Evolutionary conservation across 2,113 vertebrate species (phyloP), one percentile per base, ranked within the genome.

Genomic region (Sceloporus undulatus): DNA sequence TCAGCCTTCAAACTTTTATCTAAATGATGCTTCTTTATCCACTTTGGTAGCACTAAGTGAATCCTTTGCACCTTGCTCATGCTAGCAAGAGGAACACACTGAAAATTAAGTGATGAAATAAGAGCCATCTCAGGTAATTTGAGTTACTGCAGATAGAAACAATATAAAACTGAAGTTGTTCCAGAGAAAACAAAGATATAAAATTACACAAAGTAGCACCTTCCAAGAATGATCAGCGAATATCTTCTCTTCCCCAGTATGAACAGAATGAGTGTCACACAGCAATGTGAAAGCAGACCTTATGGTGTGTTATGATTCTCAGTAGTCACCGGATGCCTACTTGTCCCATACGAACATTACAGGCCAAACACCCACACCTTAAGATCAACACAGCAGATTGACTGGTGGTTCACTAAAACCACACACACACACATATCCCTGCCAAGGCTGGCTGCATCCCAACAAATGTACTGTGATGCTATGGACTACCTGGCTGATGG

Each of bases 51-150:
- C 66, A 79, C n/a, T n/a, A 56, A 84, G 79, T 62, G 66, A 85
- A 79, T 79, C 56, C 34, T 76, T 59, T 81, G 56, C 70, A 52
- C 56, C 42, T 68, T 76, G 87, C 48, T 78, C 2, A 13, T 54
- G n/a, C 16, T 88, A 82, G 73, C 42, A 78, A 62, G 48, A 48
- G 14, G 59, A 42, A 68, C 25, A 16, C 48, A 68, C 9, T 70
- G 81, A 88, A 76, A 84, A n/a, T 70, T 23, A 70, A 88, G 18
- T 78, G 65, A 6, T 77, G 79, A 90, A 85, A 77, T 70, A 78
- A 48, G 29, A 86, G 66, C 34, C 38, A 66, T 62, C 34, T 48
- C 9, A 29, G 48, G 84, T 75, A 68, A 85, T 54, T 21, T 85
- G 77, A 89, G 66, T 66, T 25, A 52, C 27, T 18, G 40, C 27